Percentiles rank a stretch among this genome's conserved stretches.
Conservation (phyloP, 2,113 vertebrate genomes). For the Apus apus region DNA sequence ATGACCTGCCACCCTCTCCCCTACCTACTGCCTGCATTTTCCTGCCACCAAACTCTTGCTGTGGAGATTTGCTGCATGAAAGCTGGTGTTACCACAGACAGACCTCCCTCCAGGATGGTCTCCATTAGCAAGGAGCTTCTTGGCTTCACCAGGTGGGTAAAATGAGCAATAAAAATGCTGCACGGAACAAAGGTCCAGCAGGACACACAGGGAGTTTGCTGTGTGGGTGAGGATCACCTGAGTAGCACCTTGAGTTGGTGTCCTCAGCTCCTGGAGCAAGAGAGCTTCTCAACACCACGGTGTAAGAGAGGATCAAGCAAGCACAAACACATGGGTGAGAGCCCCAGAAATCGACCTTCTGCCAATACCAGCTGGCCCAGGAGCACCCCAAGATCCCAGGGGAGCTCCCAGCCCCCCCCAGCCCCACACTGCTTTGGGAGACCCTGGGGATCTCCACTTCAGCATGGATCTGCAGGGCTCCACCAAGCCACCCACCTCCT, state of each 20-base stretch:
- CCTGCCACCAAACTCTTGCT: not conserved
- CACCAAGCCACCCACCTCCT: not conserved
- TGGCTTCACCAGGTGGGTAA: not conserved
- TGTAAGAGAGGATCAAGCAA: not conserved
- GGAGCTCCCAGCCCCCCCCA: not conserved
- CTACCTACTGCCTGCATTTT: not conserved
- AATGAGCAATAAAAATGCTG: not conserved
- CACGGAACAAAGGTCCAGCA: fast-evolving
- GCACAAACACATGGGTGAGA: fast-evolving
- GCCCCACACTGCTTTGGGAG: not conserved
- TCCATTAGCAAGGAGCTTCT: not conserved
- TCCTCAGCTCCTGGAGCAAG: not conserved
- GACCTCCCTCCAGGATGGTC: fast-evolving
- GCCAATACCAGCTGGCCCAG: not conserved
- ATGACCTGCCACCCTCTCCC: not conserved
- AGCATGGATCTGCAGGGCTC: not conserved
- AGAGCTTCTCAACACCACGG: fast-evolving
- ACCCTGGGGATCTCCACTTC: fast-evolving
- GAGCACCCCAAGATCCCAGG: not conserved
- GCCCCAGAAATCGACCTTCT: not conserved
- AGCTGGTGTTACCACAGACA: not conserved
- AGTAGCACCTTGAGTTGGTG: not conserved
- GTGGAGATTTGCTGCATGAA: fast-evolving
- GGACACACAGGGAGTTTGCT: not conserved
- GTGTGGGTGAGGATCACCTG: not conserved